Conservation (phyloP, 2,888 invertebrate species). For the Nasonovia ribisnigri region DNA sequence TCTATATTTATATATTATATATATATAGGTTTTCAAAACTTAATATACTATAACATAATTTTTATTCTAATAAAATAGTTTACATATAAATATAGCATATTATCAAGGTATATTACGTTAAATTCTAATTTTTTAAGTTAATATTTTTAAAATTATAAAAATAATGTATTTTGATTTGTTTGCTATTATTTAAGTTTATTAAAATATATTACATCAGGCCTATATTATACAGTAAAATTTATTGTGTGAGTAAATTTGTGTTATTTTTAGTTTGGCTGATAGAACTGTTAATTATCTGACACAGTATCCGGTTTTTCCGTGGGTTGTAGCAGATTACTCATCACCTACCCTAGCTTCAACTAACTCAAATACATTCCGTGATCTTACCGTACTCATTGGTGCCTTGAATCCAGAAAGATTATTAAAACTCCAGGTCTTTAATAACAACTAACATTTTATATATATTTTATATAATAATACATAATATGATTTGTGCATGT, state of each 20-base stretch:
- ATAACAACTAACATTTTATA: not conserved
- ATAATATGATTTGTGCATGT: not conserved
- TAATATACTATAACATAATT: too few relatives aligned
- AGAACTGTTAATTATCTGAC: slow-evolving; percentile 90
- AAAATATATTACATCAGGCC: not conserved
- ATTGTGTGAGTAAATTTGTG: not conserved
- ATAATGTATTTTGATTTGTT: not conserved
- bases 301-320: slow-evolving; percentile 92
- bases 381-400: slow-evolving; percentile 87
- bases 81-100: too few relatives aligned
- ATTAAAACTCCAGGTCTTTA: slow-evolving; percentile 75
- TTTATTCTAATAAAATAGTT: too few relatives aligned
- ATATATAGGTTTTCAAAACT: not conserved
- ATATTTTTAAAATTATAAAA: not conserved
- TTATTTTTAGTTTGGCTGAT: slow-evolving; percentile 81
- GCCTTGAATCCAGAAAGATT: slow-evolving; percentile 83
- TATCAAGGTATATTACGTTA: not conserved
- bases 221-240: not conserved
- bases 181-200: not conserved
- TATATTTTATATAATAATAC: not conserved
- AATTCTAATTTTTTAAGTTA: not conserved
- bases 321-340: slow-evolving; percentile 85
- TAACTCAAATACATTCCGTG: slow-evolving; percentile 79
- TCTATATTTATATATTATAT: not conserved
- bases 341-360: slow-evolving; percentile 78